Evolutionary conservation across 1,140 invertebrate genomes (phyloP), one percentile per base, ranked within the genome.

Genomic region (Eubasilissa regina): DNA sequence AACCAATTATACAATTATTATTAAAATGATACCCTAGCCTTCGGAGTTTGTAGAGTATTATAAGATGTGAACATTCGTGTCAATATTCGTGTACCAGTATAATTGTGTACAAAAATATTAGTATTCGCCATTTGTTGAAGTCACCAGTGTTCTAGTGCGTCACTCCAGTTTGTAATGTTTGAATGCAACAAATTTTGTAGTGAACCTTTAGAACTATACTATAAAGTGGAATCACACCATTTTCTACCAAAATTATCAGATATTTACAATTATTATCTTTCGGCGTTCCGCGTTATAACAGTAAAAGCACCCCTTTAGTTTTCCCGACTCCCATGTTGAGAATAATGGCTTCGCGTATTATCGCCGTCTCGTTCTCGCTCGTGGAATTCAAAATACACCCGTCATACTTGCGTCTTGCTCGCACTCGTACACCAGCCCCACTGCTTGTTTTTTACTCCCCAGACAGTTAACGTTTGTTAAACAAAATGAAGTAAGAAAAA

Each of bases 401-500:
- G 53, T 74, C 70, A 74, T 55, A 56, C 66, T 13, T 70, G 35
- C 19, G 7, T 72, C 76, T 47, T 35, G 43, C 64, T 68, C 76
- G 76, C 75, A 77, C 75, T 74, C 25, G 51, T 15, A 56, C 25
- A 66, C 47, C 21, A 53, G 60, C 35, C 48, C 74, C 47, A 15
- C 21, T 78, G 76, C 76, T 78, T 78, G 58, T 72, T 82, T 82
- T 82, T 82, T 79, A 79, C 81, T 82, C 81, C 75, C 75, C 78
- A 82, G 81, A 82, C 81, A 77, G 75, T 76, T 43, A 51, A 62
- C 73, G 58, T 15, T 79, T n/a, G 17, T 79, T 79, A 43, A 43
- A 25, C 35, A 82, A 79, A 82, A 82, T 62, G 68, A 35, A 17
- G 56, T 48, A 81, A 70, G 51, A 73, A 73, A 72, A 43, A 64